Conservation (phyloP, 2,797 vertebrate species). For the Alca torda region DNA sequence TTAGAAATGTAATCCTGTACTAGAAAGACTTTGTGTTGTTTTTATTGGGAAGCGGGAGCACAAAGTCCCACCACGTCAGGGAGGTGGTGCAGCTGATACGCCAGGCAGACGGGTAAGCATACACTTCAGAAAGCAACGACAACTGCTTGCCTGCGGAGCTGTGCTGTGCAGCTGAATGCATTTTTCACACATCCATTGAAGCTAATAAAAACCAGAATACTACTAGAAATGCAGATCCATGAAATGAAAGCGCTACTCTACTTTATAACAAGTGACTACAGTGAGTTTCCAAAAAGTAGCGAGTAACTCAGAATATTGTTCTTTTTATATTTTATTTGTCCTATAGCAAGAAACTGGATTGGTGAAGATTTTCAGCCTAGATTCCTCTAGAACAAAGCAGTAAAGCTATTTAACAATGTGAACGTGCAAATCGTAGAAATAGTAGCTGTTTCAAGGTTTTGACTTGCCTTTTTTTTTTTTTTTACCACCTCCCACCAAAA, state of each 20-base stretch:
- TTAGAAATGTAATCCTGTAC: neutral
- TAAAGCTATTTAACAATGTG: neutral
- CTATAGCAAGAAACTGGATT: neutral
- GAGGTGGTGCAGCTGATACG: neutral
- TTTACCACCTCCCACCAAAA: neutral
- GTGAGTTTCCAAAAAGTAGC: neutral
- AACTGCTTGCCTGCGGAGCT: neutral
- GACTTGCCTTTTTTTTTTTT: neutral
- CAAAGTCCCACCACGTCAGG: accelerated
- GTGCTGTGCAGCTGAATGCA: accelerated
- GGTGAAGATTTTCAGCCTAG: neutral
- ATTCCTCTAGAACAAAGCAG: neutral
- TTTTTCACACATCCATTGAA: neutral
- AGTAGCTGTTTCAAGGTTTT: neutral
- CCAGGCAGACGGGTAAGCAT: neutral
- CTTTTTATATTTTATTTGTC: neutral
- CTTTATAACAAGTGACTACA: neutral
- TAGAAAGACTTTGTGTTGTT: neutral
- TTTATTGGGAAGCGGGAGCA: neutral
- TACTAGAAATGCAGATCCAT: neutral
- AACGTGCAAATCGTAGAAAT: neutral
- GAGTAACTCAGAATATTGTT: neutral
- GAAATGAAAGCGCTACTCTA: neutral
- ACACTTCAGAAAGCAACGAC: neutral
- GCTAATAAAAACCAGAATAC: neutral